Evolutionary conservation across 2,113 vertebrate genomes (phyloP), one percentile per base, ranked within the genome.

Genomic region (Pollachius pollachius): DNA sequence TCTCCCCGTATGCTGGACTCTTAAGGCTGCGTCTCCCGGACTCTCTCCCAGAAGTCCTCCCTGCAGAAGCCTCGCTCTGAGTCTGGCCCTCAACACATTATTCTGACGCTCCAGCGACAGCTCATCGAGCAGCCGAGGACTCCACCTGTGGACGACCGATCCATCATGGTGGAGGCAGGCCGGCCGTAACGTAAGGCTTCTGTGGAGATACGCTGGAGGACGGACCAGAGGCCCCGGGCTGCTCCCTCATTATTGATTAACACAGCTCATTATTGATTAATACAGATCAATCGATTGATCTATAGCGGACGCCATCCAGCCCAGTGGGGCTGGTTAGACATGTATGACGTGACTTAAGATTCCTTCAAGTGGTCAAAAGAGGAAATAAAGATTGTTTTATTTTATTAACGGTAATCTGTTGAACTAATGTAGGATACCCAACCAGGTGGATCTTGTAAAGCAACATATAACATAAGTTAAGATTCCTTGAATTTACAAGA

Each of bases 91-190:
- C 54, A 34, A 82, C 34, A 61, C 11, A 67, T 21, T 65, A 78
- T 58, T 76, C 34, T 61, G 68, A 70, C 76, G 72, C 25, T 72
- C 56, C 34, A 68, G 69, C 37, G 64, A 63, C 37, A 18, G 70
- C 69, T 60, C n/a, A 80, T 76, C 71, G 65, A 67, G 16, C 19
- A 65, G 62, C 62, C 54, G 58, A 69, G 48, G 62, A 74, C 62
- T 65, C 27, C 23, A 66, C 54, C 75, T 59, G 6, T 0, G 52
- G 30, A 41, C 62, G 21, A 56, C 6, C 30, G 30, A 77, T 69
- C 37, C 62, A 74, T 78, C 68, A 75, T 27, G 67, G 65, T 41
- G 64, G 72, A 60, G 15, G 21, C 73, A 58, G 41, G 74, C 52
- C 54, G 70, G 68, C 74, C 67, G 69, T 67, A 72, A 73, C 25